A percentile compares a stretch with the other conserved stretches of the same genome.
phyloP scores from a whole-genome alignment of 2,113 vertebrate genomes.

The Neogobius melanostomus region DNA sequence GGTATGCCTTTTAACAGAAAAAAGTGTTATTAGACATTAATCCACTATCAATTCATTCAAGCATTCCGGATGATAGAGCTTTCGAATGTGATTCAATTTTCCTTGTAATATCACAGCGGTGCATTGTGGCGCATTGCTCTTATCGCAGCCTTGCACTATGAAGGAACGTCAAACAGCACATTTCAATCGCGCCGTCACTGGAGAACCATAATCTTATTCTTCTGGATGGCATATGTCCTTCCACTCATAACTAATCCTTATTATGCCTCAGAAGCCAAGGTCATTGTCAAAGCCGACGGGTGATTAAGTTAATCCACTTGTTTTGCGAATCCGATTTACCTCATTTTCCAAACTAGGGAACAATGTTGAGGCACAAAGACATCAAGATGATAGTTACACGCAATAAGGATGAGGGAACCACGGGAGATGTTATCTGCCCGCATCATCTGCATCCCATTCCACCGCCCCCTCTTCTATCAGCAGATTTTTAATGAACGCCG shows the following conservation, averaged over 20 bases:
- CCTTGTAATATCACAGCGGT: constrained; percentile 29
- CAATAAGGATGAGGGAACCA: constrained; percentile 51
- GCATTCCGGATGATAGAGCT: constrained; percentile 7
- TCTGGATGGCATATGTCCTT: constrained; percentile 73
- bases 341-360: constrained; percentile 72
- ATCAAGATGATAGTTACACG: constrained; percentile 65
- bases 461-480: constrained; percentile 46
- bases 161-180: constrained; percentile 48
- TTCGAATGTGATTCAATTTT: constrained; percentile 36
- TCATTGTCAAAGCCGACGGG: constrained; percentile 76
- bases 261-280: constrained; percentile 73
- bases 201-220: constrained; percentile 71
- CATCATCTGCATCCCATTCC: constrained; percentile 64
- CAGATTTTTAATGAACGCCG: constrained; percentile 57
- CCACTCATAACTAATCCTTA: constrained; percentile 72
- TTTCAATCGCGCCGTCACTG: constrained; percentile 70
- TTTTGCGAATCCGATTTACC: constrained; percentile 78
- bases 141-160: constrained; percentile 57
- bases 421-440: constrained; percentile 55
- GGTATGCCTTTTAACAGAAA: too few species aligned
- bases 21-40: too few species aligned
- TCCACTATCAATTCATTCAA: too few species aligned
- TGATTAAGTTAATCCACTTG: constrained; percentile 81
- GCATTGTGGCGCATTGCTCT: constrained; percentile 50
- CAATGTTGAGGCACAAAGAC: constrained; percentile 71